A percentile compares a stretch with the other conserved stretches of the same genome.
These are phyloP conservation scores for Prionailurus bengalensis DNA, from an alignment of 2,113 vertebrate species.

Conservation along the genomic window DNA sequence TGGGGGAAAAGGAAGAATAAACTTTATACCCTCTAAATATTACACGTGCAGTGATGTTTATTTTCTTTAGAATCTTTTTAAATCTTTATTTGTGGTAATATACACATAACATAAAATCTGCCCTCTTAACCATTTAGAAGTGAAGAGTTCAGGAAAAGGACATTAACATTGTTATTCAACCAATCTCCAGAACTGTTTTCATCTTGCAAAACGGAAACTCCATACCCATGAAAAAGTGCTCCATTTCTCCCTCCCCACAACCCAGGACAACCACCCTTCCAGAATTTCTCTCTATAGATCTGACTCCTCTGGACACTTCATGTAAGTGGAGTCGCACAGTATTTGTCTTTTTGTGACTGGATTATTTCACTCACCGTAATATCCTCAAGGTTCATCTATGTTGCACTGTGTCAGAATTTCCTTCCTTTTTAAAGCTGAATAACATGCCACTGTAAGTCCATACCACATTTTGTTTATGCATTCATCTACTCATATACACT, in stretches of 20 bases:
- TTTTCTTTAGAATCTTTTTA: background rate
- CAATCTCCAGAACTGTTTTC: background rate
- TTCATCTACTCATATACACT: background rate
- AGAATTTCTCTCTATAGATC: background rate
- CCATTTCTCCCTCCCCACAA: too few relatives aligned
- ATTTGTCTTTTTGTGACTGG: background rate
- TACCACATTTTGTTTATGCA: background rate
- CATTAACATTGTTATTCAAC: background rate
- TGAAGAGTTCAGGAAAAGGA: background rate
- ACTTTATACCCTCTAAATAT: background rate
- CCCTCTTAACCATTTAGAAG: background rate
- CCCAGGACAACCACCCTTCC: background rate
- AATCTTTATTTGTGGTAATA: background rate
- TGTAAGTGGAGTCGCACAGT: background rate
- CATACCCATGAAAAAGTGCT: background rate
- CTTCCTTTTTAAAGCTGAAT: background rate
- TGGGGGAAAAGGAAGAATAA: rapidly evolving
- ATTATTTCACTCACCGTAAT: background rate
- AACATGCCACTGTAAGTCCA: background rate
- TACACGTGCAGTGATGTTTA: background rate
- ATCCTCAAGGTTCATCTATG: background rate
- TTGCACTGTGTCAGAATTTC: background rate
- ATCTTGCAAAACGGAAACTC: background rate
- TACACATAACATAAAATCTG: background rate
- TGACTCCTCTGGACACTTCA: background rate